Evolutionary conservation across 2,888 invertebrate species (phyloP).

Genomic region (Cryptops parisi): DNA sequence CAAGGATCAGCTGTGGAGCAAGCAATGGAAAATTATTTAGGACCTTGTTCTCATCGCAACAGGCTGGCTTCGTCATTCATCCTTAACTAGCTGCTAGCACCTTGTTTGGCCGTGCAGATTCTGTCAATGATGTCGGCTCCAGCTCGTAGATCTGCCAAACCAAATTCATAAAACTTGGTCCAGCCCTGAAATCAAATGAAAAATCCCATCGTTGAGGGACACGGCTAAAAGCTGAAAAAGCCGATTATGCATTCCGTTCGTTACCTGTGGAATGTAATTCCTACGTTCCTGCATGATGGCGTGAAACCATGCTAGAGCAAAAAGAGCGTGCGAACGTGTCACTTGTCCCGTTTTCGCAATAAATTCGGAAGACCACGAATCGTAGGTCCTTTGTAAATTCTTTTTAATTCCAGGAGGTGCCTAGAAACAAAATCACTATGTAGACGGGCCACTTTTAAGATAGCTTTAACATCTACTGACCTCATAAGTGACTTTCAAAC

Average conservation of each 20-base stretch:
- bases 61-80: too few species aligned
- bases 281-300: conserved; percentile 77
- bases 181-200: conserved; percentile 46
- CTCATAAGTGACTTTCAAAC: conserved; percentile 63
- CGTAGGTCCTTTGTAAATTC: conserved; percentile 58
- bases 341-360: conserved; percentile 26
- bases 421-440: conserved; percentile 32
- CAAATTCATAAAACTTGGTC: conserved; percentile 80
- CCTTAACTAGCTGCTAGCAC: too few species aligned
- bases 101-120: conserved; percentile 31
- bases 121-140: conserved; percentile 49
- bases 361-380: conserved; percentile 47
- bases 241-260: not conserved
- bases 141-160: conserved; percentile 60
- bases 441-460: too few species aligned
- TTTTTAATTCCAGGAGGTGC: conserved; percentile 74
- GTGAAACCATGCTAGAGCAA: conserved; percentile 74
- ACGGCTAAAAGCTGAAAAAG: not conserved
- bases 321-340: conserved; percentile 38
- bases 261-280: conserved; percentile 64
- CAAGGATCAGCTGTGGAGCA: conserved; percentile 36
- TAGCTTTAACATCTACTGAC: too few species aligned
- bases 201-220: not conserved
- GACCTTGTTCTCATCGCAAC: too few species aligned
- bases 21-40: not conserved